Evolutionary conservation across 2,797 vertebrate genomes (phyloP).

Genomic region (Chromobotia macracanthus): DNA sequence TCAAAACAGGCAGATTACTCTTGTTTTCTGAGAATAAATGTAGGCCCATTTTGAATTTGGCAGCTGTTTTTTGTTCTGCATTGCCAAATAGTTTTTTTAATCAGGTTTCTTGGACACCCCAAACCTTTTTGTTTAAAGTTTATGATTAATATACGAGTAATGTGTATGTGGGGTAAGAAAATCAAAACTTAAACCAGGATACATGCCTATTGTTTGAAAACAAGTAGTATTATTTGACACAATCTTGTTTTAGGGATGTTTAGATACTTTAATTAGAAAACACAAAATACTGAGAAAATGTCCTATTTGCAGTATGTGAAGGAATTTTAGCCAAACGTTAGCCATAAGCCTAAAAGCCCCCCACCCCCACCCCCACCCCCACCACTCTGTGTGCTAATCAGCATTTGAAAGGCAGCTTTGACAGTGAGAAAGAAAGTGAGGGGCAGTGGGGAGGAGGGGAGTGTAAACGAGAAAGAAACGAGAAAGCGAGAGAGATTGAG

Average conservation of each 20-base stretch:
- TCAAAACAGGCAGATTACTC: no score
- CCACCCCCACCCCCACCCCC: constrained; percentile 61
- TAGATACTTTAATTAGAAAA: not conserved
- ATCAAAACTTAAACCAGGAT: not conserved
- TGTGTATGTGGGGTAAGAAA: not conserved
- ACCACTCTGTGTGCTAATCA: constrained; percentile 81
- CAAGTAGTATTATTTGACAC: no score
- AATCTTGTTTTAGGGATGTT: not conserved
- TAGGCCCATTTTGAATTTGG: not conserved
- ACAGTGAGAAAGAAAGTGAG: constrained; percentile 81
- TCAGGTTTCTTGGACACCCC: not conserved
- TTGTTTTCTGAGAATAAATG: not conserved
- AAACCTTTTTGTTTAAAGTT: not conserved
- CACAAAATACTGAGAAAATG: not conserved
- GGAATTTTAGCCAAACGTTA: constrained; percentile 30
- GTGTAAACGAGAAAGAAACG: constrained; percentile 66
- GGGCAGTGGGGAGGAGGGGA: constrained; percentile 58
- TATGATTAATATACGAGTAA: not conserved
- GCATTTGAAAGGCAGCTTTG: constrained; percentile 86
- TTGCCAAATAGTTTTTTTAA: no score
- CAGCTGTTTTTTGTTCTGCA: no score
- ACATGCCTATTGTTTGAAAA: no score
- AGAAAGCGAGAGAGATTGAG: constrained; percentile 61
- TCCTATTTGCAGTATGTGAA: constrained; percentile 9
- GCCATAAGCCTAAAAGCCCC: constrained; percentile 31